These are phyloP conservation scores for Escarpia spicata DNA, from an alignment of 2,888 invertebrate species.

Conservation along the genomic window DNA sequence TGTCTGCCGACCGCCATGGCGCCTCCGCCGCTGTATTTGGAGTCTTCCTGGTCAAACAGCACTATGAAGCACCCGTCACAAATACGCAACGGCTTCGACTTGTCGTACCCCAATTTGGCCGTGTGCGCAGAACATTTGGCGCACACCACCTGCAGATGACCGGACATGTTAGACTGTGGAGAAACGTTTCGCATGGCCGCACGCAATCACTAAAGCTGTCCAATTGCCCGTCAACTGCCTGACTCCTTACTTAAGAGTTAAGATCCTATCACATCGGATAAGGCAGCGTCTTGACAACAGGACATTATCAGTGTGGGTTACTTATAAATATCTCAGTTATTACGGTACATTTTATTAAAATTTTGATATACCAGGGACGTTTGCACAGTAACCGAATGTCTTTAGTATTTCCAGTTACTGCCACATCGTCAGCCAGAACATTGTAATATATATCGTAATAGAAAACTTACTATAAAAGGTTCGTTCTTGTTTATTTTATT, in stretches of 20 bases:
- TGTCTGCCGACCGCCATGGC: slow-evolving; percentile 9
- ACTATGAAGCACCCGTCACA: slow-evolving; percentile 28
- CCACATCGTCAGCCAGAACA: too few species aligned
- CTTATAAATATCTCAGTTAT: too few species aligned
- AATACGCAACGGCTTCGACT: slow-evolving; percentile 7
- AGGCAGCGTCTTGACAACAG: too few species aligned
- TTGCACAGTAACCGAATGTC: too few species aligned
- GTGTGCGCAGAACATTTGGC: slow-evolving; percentile 32
- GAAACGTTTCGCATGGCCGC: not conserved
- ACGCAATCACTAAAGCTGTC: not conserved
- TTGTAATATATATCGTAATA: too few species aligned
- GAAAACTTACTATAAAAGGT: not conserved
- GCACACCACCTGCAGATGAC: slow-evolving; percentile 32
- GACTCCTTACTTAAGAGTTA: too few species aligned
- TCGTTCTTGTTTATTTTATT: not conserved
- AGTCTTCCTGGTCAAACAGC: slow-evolving; percentile 22
- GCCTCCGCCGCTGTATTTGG: slow-evolving; percentile 23
- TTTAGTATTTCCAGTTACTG: too few species aligned
- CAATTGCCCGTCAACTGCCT: not conserved
- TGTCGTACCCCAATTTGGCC: slow-evolving; percentile 22
- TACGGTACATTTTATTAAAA: too few species aligned
- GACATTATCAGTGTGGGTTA: too few species aligned
- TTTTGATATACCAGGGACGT: too few species aligned
- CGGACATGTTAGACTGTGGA: not conserved
- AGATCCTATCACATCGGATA: too few species aligned